Percentiles rank a stretch among this genome's conserved stretches.
Evolutionary conservation across 2,113 vertebrate species (phyloP).

Genomic region (Numida meleagris): DNA sequence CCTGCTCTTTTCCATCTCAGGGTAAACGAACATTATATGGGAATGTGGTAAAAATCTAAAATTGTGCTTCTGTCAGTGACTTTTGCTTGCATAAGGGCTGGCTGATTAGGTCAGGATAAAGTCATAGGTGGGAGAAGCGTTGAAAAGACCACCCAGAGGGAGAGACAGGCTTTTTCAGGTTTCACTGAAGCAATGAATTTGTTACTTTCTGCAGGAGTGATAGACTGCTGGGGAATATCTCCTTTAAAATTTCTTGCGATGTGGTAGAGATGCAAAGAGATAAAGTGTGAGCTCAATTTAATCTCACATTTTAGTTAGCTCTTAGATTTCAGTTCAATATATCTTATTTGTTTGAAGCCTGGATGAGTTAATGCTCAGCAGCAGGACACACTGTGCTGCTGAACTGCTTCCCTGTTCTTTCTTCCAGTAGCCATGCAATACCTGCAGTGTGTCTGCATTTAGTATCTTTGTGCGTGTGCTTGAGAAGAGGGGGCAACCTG

Average conservation of each 20-base stretch:
- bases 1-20: accelerated
- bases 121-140: not conserved
- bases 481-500: not conserved
- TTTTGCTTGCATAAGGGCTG: not conserved
- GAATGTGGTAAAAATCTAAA: not conserved
- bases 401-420: not conserved
- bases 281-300: not conserved
- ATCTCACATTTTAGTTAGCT: slow-evolving; percentile 24
- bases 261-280: not conserved
- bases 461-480: not conserved
- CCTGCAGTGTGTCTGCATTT: not conserved
- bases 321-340: not conserved
- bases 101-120: not conserved
- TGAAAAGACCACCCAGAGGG: slow-evolving; percentile 4
- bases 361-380: not conserved
- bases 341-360: not conserved
- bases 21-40: not conserved
- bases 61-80: not conserved
- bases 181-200: not conserved
- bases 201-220: not conserved
- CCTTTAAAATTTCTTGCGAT: not conserved
- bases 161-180: not conserved
- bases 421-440: not conserved
- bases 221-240: not conserved
- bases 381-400: not conserved